Evolutionary conservation across 2,113 vertebrate genomes (phyloP).

Genomic region (Pristiophorus japonicus): DNA sequence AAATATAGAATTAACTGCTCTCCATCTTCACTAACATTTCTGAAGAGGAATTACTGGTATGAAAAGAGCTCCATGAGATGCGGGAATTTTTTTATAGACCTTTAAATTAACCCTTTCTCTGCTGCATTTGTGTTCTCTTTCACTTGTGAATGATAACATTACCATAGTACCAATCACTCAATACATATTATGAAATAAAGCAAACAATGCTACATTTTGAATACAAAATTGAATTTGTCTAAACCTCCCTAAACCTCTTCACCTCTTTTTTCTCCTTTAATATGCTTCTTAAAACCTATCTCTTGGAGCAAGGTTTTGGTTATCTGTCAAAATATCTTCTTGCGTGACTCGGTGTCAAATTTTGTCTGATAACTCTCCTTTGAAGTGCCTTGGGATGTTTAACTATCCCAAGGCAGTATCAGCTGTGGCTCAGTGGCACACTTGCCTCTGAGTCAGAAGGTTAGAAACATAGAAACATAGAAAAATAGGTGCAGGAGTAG

Average conservation of each 20-base stretch:
- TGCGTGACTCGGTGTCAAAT: not conserved
- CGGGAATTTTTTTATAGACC: not conserved
- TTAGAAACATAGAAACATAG: too few relatives aligned
- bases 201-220: not conserved
- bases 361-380: not conserved
- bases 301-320: not conserved
- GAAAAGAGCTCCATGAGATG: not conserved
- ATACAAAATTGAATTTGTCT: not conserved
- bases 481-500: too few relatives aligned
- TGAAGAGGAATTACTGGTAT: not conserved
- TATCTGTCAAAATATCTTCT: not conserved
- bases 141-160: not conserved
- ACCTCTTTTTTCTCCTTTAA: not conserved
- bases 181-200: not conserved
- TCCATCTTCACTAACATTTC: not conserved
- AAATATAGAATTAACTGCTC: not conserved
- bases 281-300: too few relatives aligned
- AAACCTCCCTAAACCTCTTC: not conserved
- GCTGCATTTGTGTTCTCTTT: not conserved
- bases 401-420: too few relatives aligned
- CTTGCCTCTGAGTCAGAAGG: too few relatives aligned
- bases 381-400: not conserved
- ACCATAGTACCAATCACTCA: not conserved
- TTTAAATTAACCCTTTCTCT: not conserved
- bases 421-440: too few relatives aligned